Percentiles rank a stretch among this genome's conserved stretches.
phyloP scores from a whole-genome alignment of 2,888 invertebrate species.

The Epiblema foenella region DNA sequence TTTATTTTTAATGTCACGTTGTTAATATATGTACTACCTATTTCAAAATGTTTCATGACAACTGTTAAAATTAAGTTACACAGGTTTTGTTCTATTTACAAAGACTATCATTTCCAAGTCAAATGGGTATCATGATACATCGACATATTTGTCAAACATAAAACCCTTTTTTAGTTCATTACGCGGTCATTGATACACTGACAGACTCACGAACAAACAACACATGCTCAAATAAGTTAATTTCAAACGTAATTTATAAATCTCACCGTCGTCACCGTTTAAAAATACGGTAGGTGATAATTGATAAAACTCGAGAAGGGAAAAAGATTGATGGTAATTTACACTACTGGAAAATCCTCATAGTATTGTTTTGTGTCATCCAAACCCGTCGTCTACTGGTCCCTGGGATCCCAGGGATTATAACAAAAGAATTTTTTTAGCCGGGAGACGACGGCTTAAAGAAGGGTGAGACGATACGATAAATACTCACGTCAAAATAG shows the following conservation, averaged over 20 bases:
- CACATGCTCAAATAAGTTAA: conserved; percentile 7
- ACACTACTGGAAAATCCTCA: not conserved
- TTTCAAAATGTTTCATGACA: not conserved
- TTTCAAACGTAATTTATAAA: no score
- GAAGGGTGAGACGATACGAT: no score
- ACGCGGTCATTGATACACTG: conserved; percentile 26
- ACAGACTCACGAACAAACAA: conserved; percentile 24
- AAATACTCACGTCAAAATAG: no score
- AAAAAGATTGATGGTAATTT: not conserved
- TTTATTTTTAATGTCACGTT: not conserved
- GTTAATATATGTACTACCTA: no score
- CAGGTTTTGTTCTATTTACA: conserved; percentile 9
- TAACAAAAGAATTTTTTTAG: no score
- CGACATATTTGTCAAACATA: conserved; percentile 35
- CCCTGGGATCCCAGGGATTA: no score
- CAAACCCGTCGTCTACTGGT: no score
- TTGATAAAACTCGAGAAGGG: not conserved
- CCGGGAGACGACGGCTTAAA: no score
- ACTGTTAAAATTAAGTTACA: not conserved
- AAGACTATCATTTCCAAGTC: conserved; percentile 15
- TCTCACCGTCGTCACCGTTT: not conserved
- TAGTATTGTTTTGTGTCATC: no score
- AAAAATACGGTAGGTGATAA: not conserved
- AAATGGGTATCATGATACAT: conserved; percentile 35
- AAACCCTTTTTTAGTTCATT: conserved; percentile 21